A percentile compares a stretch with the other conserved stretches of the same genome.
These are phyloP conservation scores for Ornithorhynchus anatinus DNA, from an alignment of 2,113 vertebrate genomes.

Conservation along the genomic window DNA sequence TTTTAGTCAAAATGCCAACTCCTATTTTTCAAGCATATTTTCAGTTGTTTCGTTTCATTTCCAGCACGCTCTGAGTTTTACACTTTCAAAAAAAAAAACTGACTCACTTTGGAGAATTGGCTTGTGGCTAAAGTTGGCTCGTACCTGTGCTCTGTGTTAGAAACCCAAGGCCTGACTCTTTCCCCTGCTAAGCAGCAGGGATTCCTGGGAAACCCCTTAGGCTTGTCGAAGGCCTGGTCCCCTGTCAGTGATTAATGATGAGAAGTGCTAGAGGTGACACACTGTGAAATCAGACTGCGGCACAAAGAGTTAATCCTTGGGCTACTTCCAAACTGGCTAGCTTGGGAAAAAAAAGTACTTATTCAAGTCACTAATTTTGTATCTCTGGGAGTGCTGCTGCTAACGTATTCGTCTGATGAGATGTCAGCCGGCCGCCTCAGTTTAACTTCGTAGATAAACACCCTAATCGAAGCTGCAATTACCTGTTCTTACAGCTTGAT, in stretches of 20 bases:
- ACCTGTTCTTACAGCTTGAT: not conserved
- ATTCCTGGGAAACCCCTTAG: constrained; percentile 66
- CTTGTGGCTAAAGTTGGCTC: constrained; percentile 4
- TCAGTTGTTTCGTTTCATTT: not conserved
- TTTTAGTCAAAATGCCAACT: constrained; percentile 23
- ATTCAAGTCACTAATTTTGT: constrained; percentile 54
- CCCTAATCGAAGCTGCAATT: not conserved
- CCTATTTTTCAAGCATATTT: not conserved
- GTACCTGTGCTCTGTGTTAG: constrained; percentile 45
- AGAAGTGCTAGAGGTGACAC: constrained; percentile 57
- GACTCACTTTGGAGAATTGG: not conserved
- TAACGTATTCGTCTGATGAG: constrained; percentile 30
- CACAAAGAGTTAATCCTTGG: constrained; percentile 71
- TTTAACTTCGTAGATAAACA: constrained; percentile 26
- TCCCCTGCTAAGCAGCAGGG: constrained; percentile 73
- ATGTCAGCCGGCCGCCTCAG: constrained; percentile 30
- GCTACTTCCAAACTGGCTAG: constrained; percentile 66
- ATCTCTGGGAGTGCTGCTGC: constrained; percentile 33
- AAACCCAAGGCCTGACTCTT: constrained; percentile 46
- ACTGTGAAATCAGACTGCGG: constrained; percentile 58
- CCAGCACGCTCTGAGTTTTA: not conserved
- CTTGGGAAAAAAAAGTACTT: constrained; percentile 47
- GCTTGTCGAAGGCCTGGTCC: constrained; percentile 53
- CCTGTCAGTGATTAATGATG: constrained; percentile 58
- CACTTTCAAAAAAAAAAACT: not conserved